Conservation (phyloP, 35 echinoderm and acorn worm species). For the Ophiothrix spiculata region DNA sequence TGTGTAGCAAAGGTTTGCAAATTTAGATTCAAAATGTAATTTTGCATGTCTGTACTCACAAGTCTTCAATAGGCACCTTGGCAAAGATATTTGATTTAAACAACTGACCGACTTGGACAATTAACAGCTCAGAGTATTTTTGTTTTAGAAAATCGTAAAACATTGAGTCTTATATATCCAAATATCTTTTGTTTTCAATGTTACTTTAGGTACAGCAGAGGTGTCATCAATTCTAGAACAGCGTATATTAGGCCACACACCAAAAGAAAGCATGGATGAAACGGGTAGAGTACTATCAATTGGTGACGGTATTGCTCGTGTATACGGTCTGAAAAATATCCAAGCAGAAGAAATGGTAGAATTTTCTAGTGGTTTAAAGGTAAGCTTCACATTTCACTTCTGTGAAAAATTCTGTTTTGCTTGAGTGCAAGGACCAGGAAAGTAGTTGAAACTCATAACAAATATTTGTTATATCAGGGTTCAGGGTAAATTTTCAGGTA, state of each 20-base stretch:
- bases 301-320: constrained; percentile 98
- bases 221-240: constrained; percentile 87
- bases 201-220: constrained; percentile 69
- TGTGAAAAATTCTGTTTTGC: no score
- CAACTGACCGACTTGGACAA: no score
- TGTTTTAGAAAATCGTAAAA: not conserved
- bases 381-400: not conserved
- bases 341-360: constrained; percentile 99
- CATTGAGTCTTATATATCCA: no score
- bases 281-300: constrained; percentile 81
- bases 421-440: no score
- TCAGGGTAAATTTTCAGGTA: no score
- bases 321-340: constrained; percentile 89
- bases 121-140: not conserved
- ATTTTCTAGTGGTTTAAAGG: constrained; percentile 92
- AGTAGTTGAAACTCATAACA: no score
- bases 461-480: no score
- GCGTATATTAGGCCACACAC: constrained; percentile 62
- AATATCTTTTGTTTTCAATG: not conserved
- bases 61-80: not conserved
- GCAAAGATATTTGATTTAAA: not conserved
- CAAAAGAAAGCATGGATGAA: constrained; percentile 84
- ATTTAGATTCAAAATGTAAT: no score
- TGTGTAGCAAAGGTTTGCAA: no score
- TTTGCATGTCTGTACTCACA: no score